A percentile compares a stretch with the other conserved stretches of the same genome.
Conservation (phyloP, 2,113 vertebrate species). For the Leuciscus idus region DNA sequence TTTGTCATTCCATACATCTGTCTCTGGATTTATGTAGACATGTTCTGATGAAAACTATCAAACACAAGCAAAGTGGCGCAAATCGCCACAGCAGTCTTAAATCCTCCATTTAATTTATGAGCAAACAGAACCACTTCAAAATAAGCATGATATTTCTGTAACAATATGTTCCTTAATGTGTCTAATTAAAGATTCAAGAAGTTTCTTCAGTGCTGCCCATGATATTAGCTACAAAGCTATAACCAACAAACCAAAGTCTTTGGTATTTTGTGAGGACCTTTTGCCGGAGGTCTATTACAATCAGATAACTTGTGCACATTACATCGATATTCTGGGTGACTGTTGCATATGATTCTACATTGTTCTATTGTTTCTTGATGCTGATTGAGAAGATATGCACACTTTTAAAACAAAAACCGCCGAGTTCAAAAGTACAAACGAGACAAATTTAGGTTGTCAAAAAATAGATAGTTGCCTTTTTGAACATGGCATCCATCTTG, state of each 20-base stretch:
- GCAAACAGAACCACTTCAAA: not conserved
- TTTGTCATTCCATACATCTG: not conserved
- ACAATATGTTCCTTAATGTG: constrained; percentile 6
- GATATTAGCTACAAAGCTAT: not conserved
- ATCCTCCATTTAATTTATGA: not conserved
- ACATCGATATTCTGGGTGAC: constrained; percentile 22
- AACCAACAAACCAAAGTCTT: constrained; percentile 42
- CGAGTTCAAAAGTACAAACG: not conserved
- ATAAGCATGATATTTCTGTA: not conserved
- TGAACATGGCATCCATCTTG: not conserved
- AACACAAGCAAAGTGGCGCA: not conserved
- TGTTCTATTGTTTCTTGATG: constrained; percentile 24
- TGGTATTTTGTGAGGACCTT: constrained; percentile 39
- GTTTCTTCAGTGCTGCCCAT: not conserved
- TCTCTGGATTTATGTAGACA: constrained; percentile 3
- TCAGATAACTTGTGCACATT: constrained; percentile 10
- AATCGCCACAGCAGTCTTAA: not conserved
- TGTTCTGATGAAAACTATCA: constrained; percentile 13
- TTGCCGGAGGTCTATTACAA: constrained; percentile 17
- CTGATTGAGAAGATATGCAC: constrained; percentile 28
- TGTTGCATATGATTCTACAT: constrained; percentile 21
- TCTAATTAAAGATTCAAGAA: not conserved
- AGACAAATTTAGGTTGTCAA: not conserved
- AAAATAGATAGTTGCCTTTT: not conserved
- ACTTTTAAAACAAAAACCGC: not conserved